These are phyloP conservation scores for Lophius americanus DNA, from an alignment of 2,797 vertebrate species.

Conservation along the genomic window DNA sequence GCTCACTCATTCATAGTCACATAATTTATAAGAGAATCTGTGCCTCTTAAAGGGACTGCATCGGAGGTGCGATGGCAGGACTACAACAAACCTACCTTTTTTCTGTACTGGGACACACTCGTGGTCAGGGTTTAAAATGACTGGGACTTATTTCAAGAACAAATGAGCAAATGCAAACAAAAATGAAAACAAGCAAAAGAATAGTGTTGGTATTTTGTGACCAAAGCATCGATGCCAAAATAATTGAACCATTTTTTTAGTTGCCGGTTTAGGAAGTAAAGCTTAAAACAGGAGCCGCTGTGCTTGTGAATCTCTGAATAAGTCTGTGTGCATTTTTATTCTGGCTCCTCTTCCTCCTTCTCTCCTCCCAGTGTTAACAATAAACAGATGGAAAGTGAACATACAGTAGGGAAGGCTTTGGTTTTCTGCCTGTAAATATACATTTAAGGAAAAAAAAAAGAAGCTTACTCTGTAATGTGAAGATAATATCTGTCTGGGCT, in stretches of 20 bases:
- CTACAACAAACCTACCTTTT: constrained; percentile 99
- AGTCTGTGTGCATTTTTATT: constrained; percentile 67
- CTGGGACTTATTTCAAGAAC: constrained; percentile 78
- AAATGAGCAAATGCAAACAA: constrained; percentile 75
- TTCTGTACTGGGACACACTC: constrained; percentile 88
- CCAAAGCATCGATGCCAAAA: constrained; percentile 99
- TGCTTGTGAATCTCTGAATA: constrained; percentile 70
- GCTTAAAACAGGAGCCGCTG: constrained; percentile 66
- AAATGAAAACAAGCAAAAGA: constrained; percentile 84
- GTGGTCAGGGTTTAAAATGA: constrained; percentile 75
- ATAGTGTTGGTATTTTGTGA: constrained; percentile 96
- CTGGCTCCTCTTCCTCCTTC: constrained; percentile 66
- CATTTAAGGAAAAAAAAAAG: constrained; percentile 42
- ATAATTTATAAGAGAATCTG: constrained; percentile 89
- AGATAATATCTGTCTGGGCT: constrained; percentile 77
- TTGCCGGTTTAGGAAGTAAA: constrained; percentile 75
- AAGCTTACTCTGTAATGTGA: constrained; percentile 76
- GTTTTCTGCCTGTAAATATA: constrained; percentile 77
- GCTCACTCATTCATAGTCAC: constrained; percentile 89
- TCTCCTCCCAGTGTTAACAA: constrained; percentile 63
- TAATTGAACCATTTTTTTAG: constrained; percentile 86
- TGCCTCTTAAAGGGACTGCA: constrained; percentile 91
- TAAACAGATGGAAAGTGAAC: constrained; percentile 69
- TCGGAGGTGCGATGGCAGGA: constrained; percentile 93
- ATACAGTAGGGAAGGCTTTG: constrained; percentile 65